These are phyloP conservation scores for Schizotus pectinicornis DNA, from an alignment of 2,888 invertebrate genomes.

Conservation along the genomic window DNA sequence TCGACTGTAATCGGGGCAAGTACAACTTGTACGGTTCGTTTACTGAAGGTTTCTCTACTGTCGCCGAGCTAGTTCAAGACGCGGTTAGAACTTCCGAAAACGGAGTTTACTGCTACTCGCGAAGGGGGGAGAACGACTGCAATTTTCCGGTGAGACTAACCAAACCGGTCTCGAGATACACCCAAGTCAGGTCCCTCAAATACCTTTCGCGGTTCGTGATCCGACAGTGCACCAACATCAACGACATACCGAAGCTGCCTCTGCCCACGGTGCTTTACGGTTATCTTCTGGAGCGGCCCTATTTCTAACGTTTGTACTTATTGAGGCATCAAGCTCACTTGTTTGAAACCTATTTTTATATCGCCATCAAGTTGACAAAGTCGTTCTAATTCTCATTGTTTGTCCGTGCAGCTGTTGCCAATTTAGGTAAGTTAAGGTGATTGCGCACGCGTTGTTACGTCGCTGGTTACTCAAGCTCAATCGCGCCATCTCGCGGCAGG, in stretches of 20 bases:
- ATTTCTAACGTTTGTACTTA: slow-evolving; percentile 31
- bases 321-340: neutral
- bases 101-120: slow-evolving; percentile 75
- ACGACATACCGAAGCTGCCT: slow-evolving; percentile 73
- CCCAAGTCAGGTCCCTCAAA: slow-evolving; percentile 72
- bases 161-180: slow-evolving; percentile 77
- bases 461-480: too few species aligned
- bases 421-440: too few species aligned
- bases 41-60: slow-evolving; percentile 63
- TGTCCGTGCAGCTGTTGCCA: too few species aligned
- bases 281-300: slow-evolving; percentile 59
- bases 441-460: too few species aligned
- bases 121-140: slow-evolving; percentile 69
- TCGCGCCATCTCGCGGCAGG: too few species aligned
- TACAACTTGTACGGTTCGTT: slow-evolving; percentile 58
- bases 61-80: slow-evolving; percentile 75
- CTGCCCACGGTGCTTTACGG: slow-evolving; percentile 65
- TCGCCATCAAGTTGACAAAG: too few species aligned
- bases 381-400: too few species aligned
- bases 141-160: slow-evolving; percentile 76
- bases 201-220: slow-evolving; percentile 78
- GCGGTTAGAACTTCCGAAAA: slow-evolving; percentile 75
- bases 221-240: slow-evolving; percentile 69
- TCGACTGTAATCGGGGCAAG: slow-evolving; percentile 71
- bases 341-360: too few species aligned